These are phyloP conservation scores for Arvicanthis niloticus DNA, from an alignment of 2,113 vertebrate species.

Conservation along the genomic window DNA sequence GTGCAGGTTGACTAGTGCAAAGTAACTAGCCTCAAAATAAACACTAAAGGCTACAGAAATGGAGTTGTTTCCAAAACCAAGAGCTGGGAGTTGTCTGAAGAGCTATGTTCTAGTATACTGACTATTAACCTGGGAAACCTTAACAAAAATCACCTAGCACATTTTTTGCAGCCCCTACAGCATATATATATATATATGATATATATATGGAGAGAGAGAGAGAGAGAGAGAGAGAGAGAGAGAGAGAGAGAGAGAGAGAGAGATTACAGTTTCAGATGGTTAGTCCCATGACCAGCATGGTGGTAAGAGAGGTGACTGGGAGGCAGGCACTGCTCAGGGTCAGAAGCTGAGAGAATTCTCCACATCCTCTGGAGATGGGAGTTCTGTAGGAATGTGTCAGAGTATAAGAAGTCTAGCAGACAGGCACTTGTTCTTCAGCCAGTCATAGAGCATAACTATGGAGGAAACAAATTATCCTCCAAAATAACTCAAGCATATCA, in stretches of 20 bases:
- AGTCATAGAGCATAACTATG: neutral
- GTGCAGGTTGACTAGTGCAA: neutral
- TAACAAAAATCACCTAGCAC: slow-evolving; percentile 66
- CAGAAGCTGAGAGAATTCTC: neutral
- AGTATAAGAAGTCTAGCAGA: neutral
- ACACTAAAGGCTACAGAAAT: neutral
- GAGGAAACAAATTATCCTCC: neutral
- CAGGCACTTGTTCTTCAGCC: neutral
- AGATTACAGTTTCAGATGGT: neutral
- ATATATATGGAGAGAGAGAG: no score
- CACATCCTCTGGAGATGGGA: neutral
- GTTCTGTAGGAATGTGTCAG: neutral
- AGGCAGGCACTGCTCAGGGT: neutral
- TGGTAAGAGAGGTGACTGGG: neutral
- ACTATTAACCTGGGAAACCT: slow-evolving; percentile 51
- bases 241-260: no score
- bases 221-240: no score
- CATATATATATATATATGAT: neutral
- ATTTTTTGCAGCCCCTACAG: neutral
- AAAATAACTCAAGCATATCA: neutral
- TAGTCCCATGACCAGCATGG: no score
- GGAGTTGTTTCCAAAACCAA: neutral
- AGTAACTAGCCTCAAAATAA: neutral
- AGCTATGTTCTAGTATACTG: neutral
- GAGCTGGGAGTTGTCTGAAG: neutral